These are phyloP conservation scores for Myotis pilosus DNA, from an alignment of 2,797 vertebrate genomes.

Conservation along the genomic window DNA sequence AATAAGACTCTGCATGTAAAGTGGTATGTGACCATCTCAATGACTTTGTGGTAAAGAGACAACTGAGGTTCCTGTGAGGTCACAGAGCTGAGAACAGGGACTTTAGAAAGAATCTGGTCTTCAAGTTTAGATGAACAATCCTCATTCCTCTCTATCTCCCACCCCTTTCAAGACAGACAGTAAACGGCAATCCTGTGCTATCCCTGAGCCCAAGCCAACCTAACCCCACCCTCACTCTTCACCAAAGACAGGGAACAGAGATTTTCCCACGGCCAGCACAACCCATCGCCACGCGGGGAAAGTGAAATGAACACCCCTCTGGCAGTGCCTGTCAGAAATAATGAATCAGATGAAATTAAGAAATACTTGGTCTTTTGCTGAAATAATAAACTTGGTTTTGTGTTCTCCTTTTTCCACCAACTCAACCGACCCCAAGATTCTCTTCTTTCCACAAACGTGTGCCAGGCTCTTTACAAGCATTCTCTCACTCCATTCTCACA, in stretches of 20 bases:
- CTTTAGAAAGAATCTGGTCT: conserved; percentile 30
- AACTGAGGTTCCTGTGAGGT: not conserved
- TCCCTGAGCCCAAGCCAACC: not conserved
- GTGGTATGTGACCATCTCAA: not conserved
- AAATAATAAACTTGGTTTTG: conserved; percentile 38
- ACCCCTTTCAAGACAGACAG: conserved; percentile 33
- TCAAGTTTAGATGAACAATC: conserved; percentile 41
- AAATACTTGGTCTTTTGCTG: conserved; percentile 48
- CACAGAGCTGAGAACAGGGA: not conserved
- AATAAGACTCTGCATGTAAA: not conserved
- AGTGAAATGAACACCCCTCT: not conserved
- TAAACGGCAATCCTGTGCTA: not conserved
- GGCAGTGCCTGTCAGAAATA: not conserved
- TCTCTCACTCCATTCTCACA: not conserved
- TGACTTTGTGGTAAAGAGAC: conserved; percentile 16
- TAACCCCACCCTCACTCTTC: not conserved
- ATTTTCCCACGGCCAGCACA: not conserved
- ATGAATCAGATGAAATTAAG: conserved; percentile 53
- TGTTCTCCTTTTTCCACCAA: conserved; percentile 23
- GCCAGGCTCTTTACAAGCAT: not conserved
- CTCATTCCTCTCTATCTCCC: conserved; percentile 27
- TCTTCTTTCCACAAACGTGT: not conserved
- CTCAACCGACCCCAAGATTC: conserved; percentile 21
- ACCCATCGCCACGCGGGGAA: not conserved
- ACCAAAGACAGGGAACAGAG: not conserved